phyloP scores from a whole-genome alignment of 2,113 vertebrate species.

The Chionodraco myersi region DNA sequence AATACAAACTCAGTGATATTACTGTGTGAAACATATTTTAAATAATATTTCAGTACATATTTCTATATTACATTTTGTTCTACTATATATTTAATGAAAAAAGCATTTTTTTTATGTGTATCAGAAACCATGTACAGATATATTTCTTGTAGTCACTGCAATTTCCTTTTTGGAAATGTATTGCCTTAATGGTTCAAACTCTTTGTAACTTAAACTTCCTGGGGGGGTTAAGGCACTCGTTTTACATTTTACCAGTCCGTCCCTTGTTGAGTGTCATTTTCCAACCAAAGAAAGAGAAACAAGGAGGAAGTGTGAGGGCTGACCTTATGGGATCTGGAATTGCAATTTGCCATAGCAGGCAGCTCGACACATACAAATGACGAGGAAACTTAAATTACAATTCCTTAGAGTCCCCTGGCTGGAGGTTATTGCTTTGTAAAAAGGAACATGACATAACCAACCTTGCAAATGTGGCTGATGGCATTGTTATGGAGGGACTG shows the following conservation, averaged over 20 bases:
- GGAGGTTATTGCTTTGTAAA: slow-evolving; percentile 77
- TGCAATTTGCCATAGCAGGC: slow-evolving; percentile 75
- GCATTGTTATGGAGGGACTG: slow-evolving; percentile 71
- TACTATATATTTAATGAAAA: not conserved
- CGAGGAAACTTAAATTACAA: slow-evolving; percentile 70
- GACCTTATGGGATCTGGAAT: slow-evolving; percentile 79
- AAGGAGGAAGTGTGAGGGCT: slow-evolving; percentile 66
- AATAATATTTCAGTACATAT: not conserved
- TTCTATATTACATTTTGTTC: not conserved
- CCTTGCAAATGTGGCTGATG: slow-evolving; percentile 80
- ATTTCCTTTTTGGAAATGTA: slow-evolving; percentile 6
- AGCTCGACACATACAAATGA: slow-evolving; percentile 82
- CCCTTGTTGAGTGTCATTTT: slow-evolving; percentile 65
- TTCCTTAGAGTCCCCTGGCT: slow-evolving; percentile 74
- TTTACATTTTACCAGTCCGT: slow-evolving; percentile 48
- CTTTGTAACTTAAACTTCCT: slow-evolving; percentile 50
- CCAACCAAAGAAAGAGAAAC: slow-evolving; percentile 64
- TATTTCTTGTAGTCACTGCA: not conserved
- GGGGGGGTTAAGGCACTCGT: slow-evolving; percentile 54
- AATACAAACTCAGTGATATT: not conserved
- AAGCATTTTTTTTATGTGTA: not conserved
- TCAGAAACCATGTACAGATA: not conserved
- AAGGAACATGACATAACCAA: slow-evolving; percentile 79
- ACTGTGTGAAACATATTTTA: not conserved
- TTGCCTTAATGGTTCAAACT: not conserved